A percentile compares a stretch with the other conserved stretches of the same genome.
phyloP scores from a whole-genome alignment of 37 sponge, comb jelly and placozoan genomes.

The Aplysina aerophoba region DNA sequence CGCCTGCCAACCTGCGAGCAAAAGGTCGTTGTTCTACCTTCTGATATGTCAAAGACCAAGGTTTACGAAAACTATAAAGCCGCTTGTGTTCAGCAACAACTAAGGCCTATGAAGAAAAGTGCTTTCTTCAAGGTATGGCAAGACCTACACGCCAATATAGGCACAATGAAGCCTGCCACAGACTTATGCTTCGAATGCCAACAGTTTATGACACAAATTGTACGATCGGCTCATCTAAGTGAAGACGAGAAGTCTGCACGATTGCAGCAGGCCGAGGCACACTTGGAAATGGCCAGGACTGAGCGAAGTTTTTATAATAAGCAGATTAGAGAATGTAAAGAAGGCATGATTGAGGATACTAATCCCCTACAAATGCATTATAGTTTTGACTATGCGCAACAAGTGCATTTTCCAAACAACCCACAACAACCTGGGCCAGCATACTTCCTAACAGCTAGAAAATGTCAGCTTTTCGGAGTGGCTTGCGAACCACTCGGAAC shows the following conservation, averaged over 20 bases:
- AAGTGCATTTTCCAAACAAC: conserved; percentile 18
- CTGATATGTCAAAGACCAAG: conserved; percentile 10
- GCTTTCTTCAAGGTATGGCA: not conserved
- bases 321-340: not conserved
- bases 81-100: not conserved
- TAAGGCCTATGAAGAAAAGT: not conserved
- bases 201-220: not conserved
- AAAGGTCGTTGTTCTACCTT: conserved; percentile 4
- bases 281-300: not conserved
- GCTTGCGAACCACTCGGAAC: not conserved
- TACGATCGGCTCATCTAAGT: not conserved
- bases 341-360: not conserved
- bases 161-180: not conserved
- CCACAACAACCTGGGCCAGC: conserved; percentile 11
- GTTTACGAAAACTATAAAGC: conserved; percentile 1
- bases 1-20: not conserved
- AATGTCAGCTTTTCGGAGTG: conserved; percentile 17
- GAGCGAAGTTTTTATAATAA: not conserved
- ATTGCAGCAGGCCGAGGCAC: not conserved
- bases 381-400: conserved; percentile 4
- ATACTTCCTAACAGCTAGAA: conserved; percentile 3
- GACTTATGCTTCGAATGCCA: conserved; percentile 17
- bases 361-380: not conserved
- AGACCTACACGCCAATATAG: not conserved
- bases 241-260: not conserved